Conservation (phyloP, 2,797 vertebrate genomes). For the Enoplosus armatus region DNA sequence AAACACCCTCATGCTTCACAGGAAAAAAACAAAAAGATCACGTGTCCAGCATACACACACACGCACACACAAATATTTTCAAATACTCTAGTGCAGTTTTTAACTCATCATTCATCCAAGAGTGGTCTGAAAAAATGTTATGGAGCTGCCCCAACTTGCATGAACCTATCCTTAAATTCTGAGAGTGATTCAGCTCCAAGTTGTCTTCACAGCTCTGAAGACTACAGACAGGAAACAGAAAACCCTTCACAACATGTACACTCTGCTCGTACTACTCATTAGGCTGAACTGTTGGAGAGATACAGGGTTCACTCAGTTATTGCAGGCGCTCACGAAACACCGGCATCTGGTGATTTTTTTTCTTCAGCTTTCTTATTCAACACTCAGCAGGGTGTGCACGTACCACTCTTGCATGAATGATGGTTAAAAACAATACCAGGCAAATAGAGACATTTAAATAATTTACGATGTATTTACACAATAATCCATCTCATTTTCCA, state of each 20-base stretch:
- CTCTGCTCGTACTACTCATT: background rate
- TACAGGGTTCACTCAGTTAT: background rate
- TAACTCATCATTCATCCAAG: conserved; percentile 74
- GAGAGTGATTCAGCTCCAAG: background rate
- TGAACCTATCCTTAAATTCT: background rate
- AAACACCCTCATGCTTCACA: conserved; percentile 83
- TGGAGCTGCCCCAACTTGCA: conserved; percentile 5
- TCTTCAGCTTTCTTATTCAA: conserved; percentile 15
- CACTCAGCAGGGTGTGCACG: conserved; percentile 8
- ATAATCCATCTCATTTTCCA: conserved; percentile 84
- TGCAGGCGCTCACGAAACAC: background rate
- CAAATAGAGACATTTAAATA: conserved; percentile 92
- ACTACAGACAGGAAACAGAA: background rate
- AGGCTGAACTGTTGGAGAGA: background rate
- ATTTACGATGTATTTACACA: conserved; percentile 94
- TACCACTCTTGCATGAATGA: conserved; percentile 77
- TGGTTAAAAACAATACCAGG: conserved; percentile 82
- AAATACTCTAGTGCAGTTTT: conserved; percentile 76
- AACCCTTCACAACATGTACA: background rate
- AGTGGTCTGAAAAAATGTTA: conserved; percentile 36
- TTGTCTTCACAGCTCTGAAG: background rate
- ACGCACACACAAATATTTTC: conserved; percentile 63
- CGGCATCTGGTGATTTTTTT: background rate
- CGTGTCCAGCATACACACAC: conserved; percentile 58
- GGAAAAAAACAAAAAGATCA: conserved; percentile 47